Percentiles rank a stretch among this genome's conserved stretches.
phyloP scores from a whole-genome alignment of 2,113 vertebrate species.

The Picathartes gymnocephalus region DNA sequence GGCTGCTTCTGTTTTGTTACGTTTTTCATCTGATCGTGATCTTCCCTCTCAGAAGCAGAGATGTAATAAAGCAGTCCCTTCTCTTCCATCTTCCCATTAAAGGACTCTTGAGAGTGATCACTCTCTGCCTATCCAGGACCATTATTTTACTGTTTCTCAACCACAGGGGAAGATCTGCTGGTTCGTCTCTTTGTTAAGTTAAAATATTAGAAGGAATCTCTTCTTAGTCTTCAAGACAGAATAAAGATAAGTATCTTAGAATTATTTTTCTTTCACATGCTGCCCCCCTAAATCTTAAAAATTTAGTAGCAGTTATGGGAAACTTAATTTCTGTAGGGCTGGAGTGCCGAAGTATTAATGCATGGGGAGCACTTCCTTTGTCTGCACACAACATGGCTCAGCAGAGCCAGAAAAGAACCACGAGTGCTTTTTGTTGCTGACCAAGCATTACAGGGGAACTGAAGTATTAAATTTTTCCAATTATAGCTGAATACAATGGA shows the following conservation, averaged over 20 bases:
- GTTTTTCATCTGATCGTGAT: not conserved
- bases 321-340: not conserved
- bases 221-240: not conserved
- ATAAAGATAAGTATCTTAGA: not conserved
- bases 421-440: not conserved
- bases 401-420: not conserved
- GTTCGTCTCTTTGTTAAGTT: not conserved
- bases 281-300: not conserved
- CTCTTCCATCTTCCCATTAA: not conserved
- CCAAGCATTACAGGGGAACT: not conserved
- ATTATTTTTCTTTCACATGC: not conserved
- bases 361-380: not conserved
- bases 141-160: not conserved
- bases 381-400: not conserved
- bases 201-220: not conserved
- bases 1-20: not conserved
- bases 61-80: not conserved
- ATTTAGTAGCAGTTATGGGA: not conserved
- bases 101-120: not conserved
- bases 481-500: not conserved
- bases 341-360: not conserved
- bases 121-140: not conserved
- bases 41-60: not conserved
- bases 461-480: slow-evolving; percentile 1
- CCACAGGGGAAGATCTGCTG: not conserved